phyloP scores from a whole-genome alignment of 2,113 vertebrate genomes.

The Otis tarda region DNA sequence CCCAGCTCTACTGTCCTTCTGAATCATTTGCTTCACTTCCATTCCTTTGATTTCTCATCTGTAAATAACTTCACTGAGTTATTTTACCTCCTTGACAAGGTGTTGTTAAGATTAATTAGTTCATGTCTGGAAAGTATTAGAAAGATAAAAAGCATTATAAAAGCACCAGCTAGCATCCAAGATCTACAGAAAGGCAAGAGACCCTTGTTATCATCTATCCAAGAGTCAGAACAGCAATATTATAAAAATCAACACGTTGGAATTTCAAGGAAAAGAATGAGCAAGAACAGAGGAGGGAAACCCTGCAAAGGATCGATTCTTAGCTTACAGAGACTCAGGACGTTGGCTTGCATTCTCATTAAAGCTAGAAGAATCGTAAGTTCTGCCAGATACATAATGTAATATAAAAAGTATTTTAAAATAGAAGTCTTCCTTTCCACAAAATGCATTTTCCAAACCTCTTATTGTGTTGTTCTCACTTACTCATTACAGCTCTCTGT shows the following conservation, averaged over 20 bases:
- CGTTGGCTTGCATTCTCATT: background rate
- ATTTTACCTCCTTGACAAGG: background rate
- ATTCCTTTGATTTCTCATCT: background rate
- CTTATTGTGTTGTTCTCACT: background rate
- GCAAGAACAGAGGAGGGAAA: background rate
- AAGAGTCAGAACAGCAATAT: background rate
- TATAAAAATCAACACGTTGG: background rate
- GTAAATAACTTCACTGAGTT: background rate
- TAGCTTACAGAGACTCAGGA: background rate
- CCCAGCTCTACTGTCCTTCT: background rate
- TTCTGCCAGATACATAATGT: constrained; percentile 23
- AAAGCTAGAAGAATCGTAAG: background rate
- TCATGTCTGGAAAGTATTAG: background rate
- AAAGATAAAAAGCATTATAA: background rate
- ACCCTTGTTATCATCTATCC: background rate
- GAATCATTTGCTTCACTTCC: background rate
- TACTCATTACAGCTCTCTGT: background rate
- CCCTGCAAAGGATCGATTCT: background rate
- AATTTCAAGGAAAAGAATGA: background rate
- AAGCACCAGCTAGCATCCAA: background rate
- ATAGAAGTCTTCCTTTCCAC: constrained; percentile 11
- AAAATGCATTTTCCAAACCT: constrained; percentile 42
- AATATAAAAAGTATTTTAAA: constrained; percentile 34
- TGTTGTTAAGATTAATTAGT: background rate
- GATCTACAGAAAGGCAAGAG: background rate